These are phyloP conservation scores for Drosophila tristis DNA, from an alignment of 1,140 invertebrate genomes.

Conservation along the genomic window DNA sequence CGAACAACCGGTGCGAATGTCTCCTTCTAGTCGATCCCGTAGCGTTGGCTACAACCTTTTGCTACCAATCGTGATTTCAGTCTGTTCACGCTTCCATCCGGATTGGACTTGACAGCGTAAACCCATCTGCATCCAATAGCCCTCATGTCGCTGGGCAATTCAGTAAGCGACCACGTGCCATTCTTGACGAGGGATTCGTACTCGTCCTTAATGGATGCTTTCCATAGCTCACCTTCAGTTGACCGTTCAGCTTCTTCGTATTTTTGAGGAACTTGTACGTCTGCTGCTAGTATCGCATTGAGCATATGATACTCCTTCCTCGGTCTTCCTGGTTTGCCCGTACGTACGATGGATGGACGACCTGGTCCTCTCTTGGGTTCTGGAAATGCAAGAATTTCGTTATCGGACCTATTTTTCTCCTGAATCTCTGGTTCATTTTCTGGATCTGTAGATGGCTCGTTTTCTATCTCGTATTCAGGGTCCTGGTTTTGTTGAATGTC, in stretches of 20 bases:
- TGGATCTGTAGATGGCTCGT: no score
- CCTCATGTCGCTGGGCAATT: background rate
- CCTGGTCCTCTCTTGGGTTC: background rate
- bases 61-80: slow-evolving; percentile 8
- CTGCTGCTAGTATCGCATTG: no score
- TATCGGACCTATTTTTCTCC: background rate
- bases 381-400: background rate
- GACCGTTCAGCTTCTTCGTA: background rate
- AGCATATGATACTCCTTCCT: background rate
- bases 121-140: no score
- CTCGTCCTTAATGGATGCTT: no score
- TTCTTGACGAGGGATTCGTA: background rate
- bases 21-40: slow-evolving; percentile 21
- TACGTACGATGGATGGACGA: no score
- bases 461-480: no score
- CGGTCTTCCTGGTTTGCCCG: background rate
- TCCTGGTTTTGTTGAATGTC: no score
- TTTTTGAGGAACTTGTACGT: no score
- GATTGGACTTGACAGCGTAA: no score
- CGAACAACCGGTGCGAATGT: slow-evolving; percentile 16
- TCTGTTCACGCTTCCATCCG: no score
- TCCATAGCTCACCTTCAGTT: background rate
- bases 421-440: no score
- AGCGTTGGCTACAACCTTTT: slow-evolving; percentile 19
- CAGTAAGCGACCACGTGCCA: no score